These are phyloP conservation scores for Argentina silus DNA, from an alignment of 2,797 vertebrate species.

Conservation along the genomic window DNA sequence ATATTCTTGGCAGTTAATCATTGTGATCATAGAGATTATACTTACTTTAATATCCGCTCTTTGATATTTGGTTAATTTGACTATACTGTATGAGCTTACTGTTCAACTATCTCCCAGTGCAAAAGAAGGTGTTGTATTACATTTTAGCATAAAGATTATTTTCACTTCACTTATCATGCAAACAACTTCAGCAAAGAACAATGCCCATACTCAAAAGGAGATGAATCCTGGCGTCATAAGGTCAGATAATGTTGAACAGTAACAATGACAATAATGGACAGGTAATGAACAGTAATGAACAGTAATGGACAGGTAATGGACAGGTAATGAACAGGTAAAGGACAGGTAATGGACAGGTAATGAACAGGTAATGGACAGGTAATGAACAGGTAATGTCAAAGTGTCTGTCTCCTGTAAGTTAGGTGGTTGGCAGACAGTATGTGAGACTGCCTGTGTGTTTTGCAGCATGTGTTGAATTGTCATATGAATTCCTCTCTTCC, in stretches of 20 bases:
- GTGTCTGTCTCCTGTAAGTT: background rate
- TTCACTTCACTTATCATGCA: background rate
- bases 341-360: background rate
- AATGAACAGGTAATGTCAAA: background rate
- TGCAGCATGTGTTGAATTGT: conserved; percentile 1
- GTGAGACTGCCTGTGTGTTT: no score
- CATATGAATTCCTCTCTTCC: conserved; percentile 30
- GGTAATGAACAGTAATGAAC: no score
- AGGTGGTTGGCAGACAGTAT: background rate
- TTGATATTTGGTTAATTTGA: conserved; percentile 32
- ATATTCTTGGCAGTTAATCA: conserved; percentile 28
- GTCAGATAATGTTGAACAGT: no score
- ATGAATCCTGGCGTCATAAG: no score
- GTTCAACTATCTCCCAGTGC: background rate
- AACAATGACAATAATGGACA: no score
- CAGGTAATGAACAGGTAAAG: background rate
- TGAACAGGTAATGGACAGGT: no score
- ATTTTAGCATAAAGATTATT: no score
- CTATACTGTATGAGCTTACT: background rate
- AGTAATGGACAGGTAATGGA: no score
- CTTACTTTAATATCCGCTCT: background rate
- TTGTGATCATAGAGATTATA: conserved; percentile 17
- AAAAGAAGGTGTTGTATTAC: background rate
- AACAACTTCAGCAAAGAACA: background rate
- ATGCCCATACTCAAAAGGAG: no score